Evolutionary conservation across 1,140 invertebrate species (phyloP), one percentile per base, ranked within the genome.

Genomic region (Camponotus vicinus): DNA sequence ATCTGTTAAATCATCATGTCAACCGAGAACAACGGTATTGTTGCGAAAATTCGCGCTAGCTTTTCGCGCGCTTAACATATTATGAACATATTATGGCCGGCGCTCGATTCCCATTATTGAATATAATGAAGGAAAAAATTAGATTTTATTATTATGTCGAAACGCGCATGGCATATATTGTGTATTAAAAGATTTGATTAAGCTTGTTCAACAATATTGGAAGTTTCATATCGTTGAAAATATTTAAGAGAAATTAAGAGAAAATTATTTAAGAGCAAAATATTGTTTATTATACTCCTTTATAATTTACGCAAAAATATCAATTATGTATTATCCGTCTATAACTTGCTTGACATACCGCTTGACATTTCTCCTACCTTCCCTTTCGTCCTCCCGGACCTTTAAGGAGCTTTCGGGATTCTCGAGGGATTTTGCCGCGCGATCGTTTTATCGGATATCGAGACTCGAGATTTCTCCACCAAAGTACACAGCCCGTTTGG

Each of bases 111-210:
- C 71, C 61, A 90, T 91, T 67, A 86, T 89, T 83, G 84, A 78
- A 73, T 87, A 86, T 70, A 88, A 85, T 85, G 83, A 85, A 86
- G 59, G 71, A 71, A 76, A 69, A 64, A 88, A 86, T 91, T 90
- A 87, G 32, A 45, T 61, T 57, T 67, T 82, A 89, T 85, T 76
- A 61, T 34, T 40, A 34, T 66, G 34, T 7, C 27, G 27, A 34
- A 76, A 76, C 37, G 21, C 8, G 18, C 11, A 15, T n/a, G 18
- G 18, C 8, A 4, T 15, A 34, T 13, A 9, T 34, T 49, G 3
- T 18, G 5, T 66, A 5, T 3, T 13, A 34, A 2, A 66, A 49
- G 18, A 8, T 57, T 73, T 57, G 13, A 13, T 57, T 57, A 57
- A 57, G 7, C 1, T 5, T 73, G 3, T 55, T 18, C 27, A 55